Evolutionary conservation across 2,113 vertebrate species (phyloP), one percentile per base, ranked within the genome.

Genomic region (Pachyramphus minor): DNA sequence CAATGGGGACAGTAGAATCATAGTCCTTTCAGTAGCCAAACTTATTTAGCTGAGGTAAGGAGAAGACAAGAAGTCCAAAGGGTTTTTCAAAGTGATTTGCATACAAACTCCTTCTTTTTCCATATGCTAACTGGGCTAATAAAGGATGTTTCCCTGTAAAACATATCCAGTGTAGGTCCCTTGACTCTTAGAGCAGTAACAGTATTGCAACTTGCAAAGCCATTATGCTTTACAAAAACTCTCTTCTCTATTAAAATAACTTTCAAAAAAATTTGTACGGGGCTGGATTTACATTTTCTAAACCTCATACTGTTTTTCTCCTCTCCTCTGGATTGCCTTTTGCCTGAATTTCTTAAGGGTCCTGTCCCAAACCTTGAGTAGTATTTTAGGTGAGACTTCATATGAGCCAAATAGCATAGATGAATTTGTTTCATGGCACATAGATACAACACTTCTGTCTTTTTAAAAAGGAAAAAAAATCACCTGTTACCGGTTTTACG

Each of bases 111-210:
- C 8, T 58, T 42, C 21, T 2, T 15, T 23, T 87, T 74, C 22
- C 14, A 2, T 76, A 13, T 2, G 1, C 60, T 68, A 52, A 30
- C 3, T 73, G n/a, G 11, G 14, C 33, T 90, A 49, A 53, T 88
- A 79, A 79, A 49, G 20, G 41, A 27, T 58, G 24, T 44, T 76
- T 55, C 12, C 16, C 35, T 69, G 28, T 49, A 77, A 81, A 39
- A 19, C 11, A 8, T 39, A 55, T 44, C 19, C 0, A 1, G 0
- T 60, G 8, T 64, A 28, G 6, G 8, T 72, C 14, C 87, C 23
- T 68, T 47, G 8, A 72, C 27, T 44, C 11, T 55, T 55, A 49
- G 11, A 64, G 53, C n/a, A 60, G n/a, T 72, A 71, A 39, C 39
- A n/a, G n/a, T 11, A 16, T 49, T 86, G n/a, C 7, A 93, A 41